A percentile compares a stretch with the other conserved stretches of the same genome.
Conservation (phyloP, 2,113 vertebrate genomes). For the Leucoraja erinaceus region DNA sequence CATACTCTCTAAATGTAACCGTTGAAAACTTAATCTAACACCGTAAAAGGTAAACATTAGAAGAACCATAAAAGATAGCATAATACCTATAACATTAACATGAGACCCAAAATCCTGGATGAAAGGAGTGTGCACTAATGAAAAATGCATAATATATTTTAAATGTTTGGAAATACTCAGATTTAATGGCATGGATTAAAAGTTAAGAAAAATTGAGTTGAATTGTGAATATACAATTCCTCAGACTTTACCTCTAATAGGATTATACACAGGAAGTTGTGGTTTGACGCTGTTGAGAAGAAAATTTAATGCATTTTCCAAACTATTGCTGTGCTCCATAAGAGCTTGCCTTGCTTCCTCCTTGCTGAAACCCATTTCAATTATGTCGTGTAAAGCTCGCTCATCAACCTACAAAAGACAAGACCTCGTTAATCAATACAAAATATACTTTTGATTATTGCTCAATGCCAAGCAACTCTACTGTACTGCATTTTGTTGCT, state of each 20-base stretch:
- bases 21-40: neutral
- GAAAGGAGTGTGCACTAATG: neutral
- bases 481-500: neutral
- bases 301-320: conserved; percentile 88
- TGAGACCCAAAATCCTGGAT: neutral
- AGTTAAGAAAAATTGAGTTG: neutral
- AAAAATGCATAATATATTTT: neutral
- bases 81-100: neutral
- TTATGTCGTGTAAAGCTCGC: conserved; percentile 86
- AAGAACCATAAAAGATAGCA: neutral
- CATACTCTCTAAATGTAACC: neutral
- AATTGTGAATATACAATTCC: neutral
- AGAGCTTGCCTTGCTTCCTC: conserved; percentile 85
- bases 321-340: conserved; percentile 88
- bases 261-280: conserved; percentile 57
- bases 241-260: conserved; percentile 62
- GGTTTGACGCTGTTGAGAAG: conserved; percentile 72
- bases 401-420: conserved; percentile 77
- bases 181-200: neutral
- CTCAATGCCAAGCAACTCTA: neutral
- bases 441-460: neutral
- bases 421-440: neutral
- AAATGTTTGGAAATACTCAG: neutral
- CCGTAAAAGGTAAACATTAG: neutral
- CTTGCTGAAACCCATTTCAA: conserved; percentile 95